Percentiles rank a stretch among this genome's conserved stretches.
Conservation (phyloP, 2,888 invertebrate genomes). For the Allacma fusca region DNA sequence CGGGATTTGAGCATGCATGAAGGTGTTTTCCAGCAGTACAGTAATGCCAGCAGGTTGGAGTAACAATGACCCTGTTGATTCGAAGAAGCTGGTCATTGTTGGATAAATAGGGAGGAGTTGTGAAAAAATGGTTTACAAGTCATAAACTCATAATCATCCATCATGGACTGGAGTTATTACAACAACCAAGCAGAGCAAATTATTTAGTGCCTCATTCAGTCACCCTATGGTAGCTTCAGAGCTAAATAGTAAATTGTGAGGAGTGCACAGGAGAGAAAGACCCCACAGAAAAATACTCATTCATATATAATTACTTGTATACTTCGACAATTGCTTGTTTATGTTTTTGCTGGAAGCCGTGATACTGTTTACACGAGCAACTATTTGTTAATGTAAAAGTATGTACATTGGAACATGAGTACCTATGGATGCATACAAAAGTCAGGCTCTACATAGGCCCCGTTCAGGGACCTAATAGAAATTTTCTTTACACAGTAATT, state of each 20-base stretch:
- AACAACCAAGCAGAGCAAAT: slow-evolving; percentile 33
- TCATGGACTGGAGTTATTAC: slow-evolving; percentile 39
- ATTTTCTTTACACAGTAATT: too few species aligned
- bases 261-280: too few species aligned
- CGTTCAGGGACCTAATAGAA: too few species aligned
- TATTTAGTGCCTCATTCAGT: slow-evolving; percentile 32
- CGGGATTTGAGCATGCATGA: background rate
- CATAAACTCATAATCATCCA: slow-evolving; percentile 52
- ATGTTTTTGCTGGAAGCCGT: background rate
- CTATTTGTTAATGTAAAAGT: background rate
- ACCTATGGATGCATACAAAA: too few species aligned
- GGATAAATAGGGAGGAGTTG: slow-evolving; percentile 44
- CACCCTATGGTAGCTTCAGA: background rate
- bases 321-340: slow-evolving; percentile 2
- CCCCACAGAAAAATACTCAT: slow-evolving; percentile 5
- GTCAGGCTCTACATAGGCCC: too few species aligned
- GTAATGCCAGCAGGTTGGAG: background rate
- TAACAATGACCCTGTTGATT: slow-evolving; percentile 1
- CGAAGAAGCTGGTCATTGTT: slow-evolving; percentile 13
- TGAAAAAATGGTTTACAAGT: slow-evolving; percentile 48
- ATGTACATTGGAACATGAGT: too few species aligned
- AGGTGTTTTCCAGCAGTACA: background rate
- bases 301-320: slow-evolving; percentile 4
- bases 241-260: too few species aligned
- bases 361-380: background rate